Base-by-base conservation (phyloP, 2,113 vertebrate species). In the Tragulus kanchil region DNA sequence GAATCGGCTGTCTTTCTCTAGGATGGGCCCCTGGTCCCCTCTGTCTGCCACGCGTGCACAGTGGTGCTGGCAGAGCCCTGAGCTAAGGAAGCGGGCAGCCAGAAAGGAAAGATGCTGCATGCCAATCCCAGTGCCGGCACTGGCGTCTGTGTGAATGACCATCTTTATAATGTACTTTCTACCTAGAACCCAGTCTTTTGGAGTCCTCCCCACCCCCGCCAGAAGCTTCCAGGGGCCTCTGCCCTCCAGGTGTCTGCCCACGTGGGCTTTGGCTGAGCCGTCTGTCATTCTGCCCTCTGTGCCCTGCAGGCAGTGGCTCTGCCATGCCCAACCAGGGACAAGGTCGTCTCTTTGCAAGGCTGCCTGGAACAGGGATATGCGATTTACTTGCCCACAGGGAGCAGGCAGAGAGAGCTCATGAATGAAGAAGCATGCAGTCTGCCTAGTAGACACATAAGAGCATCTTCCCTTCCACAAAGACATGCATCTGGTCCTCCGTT, bases 281-380 rank as follows among this genome's bases (percentile, higher is more conserved):
- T 14, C 71, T 8, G 1, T 82, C 69, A 42, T 7, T 42, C 79
- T 13, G 59, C 71, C 45, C 36, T 3, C 84, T 5, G 1, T 65
- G 69, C 78, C 94, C 92, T 54, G 71, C 16, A 58, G 95, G 92
- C 95, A 83, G 83, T 0, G 2, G 71, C 94, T 94, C 69, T 54
- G 89, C 61, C 85, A 88, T 77, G 92, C 82, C 92, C 54, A 58
- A 69, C 82, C 1, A 1, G 83, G 86, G 71, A 93, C 95, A n/a
- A 0, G 3, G 58, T 59, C 94, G 59, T 75, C 92, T 94, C 94
- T 94, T 31, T 89, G 92, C 90, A 71, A 93, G 95, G 64, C 92
- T 89, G 89, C 95, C 64, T 85, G 16, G 85, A n/a, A 67, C 73
- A 54, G 54, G 54, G 7, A 13, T 8, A 5, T 11, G 0, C 6